A percentile compares a stretch with the other conserved stretches of the same genome.
Evolutionary conservation across 2,113 vertebrate species (phyloP).

Genomic region (Montifringilla adamsi): DNA sequence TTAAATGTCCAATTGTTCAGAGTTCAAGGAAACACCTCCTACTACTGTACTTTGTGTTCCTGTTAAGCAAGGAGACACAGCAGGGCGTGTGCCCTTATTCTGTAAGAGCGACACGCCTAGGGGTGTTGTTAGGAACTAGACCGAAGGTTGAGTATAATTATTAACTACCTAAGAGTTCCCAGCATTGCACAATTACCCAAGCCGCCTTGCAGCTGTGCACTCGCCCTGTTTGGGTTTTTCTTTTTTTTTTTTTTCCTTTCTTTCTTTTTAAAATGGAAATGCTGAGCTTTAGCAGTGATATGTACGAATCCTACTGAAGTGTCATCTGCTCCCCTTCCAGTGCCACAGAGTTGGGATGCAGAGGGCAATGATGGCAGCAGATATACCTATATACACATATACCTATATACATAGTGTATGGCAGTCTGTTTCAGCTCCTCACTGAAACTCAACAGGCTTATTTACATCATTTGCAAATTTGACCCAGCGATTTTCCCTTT

Average conservation of each 20-base stretch:
- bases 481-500: conserved; percentile 31
- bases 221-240: neutral
- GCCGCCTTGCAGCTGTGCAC: conserved; percentile 1
- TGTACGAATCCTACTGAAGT: neutral
- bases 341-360: neutral
- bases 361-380: neutral
- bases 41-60: conserved; percentile 72
- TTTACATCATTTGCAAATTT: conserved; percentile 46
- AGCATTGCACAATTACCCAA: conserved; percentile 72
- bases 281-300: neutral
- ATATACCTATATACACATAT: accelerated
- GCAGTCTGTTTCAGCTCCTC: neutral
- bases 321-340: neutral
- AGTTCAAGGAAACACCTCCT: conserved; percentile 72
- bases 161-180: conserved; percentile 74
- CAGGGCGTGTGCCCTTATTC: conserved; percentile 73
- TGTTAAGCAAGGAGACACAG: conserved; percentile 76
- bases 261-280: neutral
- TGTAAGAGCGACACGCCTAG: conserved; percentile 74
- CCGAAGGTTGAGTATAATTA: conserved; percentile 75
- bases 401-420: neutral
- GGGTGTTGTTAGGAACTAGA: conserved; percentile 71
- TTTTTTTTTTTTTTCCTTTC: neutral
- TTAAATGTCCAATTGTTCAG: conserved; percentile 71
- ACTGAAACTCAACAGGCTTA: neutral